These are phyloP conservation scores for Acanthacorydalis orientalis DNA, from an alignment of 2,888 invertebrate species.

Conservation along the genomic window DNA sequence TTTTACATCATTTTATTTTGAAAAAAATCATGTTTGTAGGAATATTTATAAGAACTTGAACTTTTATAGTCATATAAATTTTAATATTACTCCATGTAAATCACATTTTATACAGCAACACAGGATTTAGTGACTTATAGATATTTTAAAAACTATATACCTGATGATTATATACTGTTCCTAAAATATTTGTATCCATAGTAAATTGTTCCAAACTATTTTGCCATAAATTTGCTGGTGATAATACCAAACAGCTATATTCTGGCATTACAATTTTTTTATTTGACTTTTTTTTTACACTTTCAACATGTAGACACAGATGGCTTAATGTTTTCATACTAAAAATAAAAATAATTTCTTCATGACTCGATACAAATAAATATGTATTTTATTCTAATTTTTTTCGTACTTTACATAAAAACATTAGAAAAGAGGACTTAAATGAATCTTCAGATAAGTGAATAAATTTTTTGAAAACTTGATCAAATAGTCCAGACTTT, in stretches of 20 bases:
- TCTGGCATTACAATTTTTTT: constrained; percentile 63
- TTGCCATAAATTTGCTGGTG: constrained; percentile 90
- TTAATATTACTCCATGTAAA: neutral
- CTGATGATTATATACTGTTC: constrained; percentile 70
- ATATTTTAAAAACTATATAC: constrained; percentile 28
- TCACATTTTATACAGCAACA: neutral
- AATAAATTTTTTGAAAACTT: too few relatives aligned
- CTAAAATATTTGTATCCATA: constrained; percentile 61
- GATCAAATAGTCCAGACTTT: too few relatives aligned
- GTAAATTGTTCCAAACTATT: constrained; percentile 65
- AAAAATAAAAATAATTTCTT: constrained; percentile 16
- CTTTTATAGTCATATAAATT: too few relatives aligned
- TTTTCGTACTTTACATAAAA: too few relatives aligned
- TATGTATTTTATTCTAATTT: too few relatives aligned
- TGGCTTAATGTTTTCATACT: constrained; percentile 60
- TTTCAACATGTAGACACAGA: constrained; percentile 72
- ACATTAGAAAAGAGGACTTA: too few relatives aligned
- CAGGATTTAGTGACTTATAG: too few relatives aligned
- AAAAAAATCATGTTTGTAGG: too few relatives aligned
- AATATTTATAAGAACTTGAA: too few relatives aligned
- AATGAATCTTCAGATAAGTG: too few relatives aligned
- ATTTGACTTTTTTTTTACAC: constrained; percentile 43
- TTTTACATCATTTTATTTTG: too few relatives aligned
- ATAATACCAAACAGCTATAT: constrained; percentile 78
- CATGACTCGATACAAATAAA: neutral